These are phyloP conservation scores for Mesorhabditis spiculigera DNA, from an alignment of 2,888 invertebrate genomes.

Conservation along the genomic window DNA sequence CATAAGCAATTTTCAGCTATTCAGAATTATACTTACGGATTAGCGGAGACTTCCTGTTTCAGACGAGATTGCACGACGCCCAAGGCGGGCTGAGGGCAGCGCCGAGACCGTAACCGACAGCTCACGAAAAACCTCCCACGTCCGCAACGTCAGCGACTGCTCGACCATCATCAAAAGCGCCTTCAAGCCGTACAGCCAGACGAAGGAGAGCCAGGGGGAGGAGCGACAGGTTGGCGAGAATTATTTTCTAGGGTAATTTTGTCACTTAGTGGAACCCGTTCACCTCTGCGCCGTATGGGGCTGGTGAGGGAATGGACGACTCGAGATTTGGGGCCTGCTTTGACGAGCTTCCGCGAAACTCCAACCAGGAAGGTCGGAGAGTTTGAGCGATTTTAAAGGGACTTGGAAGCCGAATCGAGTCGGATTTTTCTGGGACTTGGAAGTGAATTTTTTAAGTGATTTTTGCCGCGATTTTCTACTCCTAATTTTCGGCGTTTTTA, in stretches of 20 bases:
- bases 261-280: conserved; percentile 41
- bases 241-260: background rate
- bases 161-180: conserved; percentile 31
- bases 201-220: conserved; percentile 7
- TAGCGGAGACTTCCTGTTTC: too few relatives aligned
- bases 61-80: background rate
- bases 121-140: conserved; percentile 13
- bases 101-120: background rate
- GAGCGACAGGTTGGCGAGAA: background rate
- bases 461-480: too few relatives aligned
- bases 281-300: conserved; percentile 34
- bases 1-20: too few relatives aligned
- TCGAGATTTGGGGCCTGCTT: conserved; percentile 21
- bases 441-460: too few relatives aligned
- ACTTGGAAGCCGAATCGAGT: too few relatives aligned
- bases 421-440: too few relatives aligned
- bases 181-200: conserved; percentile 41
- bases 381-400: background rate
- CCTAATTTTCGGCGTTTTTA: too few relatives aligned
- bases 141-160: conserved; percentile 32
- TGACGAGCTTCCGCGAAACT: conserved; percentile 18
- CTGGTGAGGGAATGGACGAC: conserved; percentile 17
- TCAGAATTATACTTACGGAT: too few relatives aligned
- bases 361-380: background rate
- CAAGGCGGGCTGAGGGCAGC: background rate